These are phyloP conservation scores for Polietes domitor DNA, from an alignment of 2,888 invertebrate species.

Conservation along the genomic window DNA sequence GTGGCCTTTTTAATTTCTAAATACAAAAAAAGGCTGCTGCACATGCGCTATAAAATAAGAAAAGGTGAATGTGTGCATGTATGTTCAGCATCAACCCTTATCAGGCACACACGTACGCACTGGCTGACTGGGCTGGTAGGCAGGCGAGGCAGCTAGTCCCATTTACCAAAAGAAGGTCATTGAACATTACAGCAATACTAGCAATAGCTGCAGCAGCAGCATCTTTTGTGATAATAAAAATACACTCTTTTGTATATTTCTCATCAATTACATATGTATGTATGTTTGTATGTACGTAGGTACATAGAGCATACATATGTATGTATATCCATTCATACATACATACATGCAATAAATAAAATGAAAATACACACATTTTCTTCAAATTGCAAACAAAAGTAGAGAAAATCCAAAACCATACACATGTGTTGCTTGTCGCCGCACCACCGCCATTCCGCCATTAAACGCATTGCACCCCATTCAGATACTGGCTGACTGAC, in stretches of 20 bases:
- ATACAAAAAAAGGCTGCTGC: slow-evolving; percentile 8
- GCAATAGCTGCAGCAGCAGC: neutral
- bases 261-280: too few relatives aligned
- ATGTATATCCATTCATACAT: neutral
- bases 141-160: slow-evolving; percentile 33
- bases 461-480: slow-evolving; percentile 1
- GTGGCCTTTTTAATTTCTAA: neutral
- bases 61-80: slow-evolving; percentile 3
- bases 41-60: slow-evolving; percentile 18
- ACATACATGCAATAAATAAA: neutral
- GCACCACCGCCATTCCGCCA: too few relatives aligned
- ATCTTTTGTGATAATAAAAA: slow-evolving; percentile 6
- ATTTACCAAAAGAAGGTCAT: slow-evolving; percentile 53
- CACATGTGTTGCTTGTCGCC: slow-evolving; percentile 11
- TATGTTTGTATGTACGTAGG: too few relatives aligned
- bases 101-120: neutral
- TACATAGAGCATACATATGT: neutral
- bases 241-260: neutral
- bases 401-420: neutral
- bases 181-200: slow-evolving; percentile 38
- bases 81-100: slow-evolving; percentile 55
- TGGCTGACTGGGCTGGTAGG: too few relatives aligned
- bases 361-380: neutral
- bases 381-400: neutral
- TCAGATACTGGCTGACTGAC: too few relatives aligned